Evolutionary conservation across 2,888 invertebrate species (phyloP), one percentile per base, ranked within the genome.

Genomic region (Spilosoma lubricipeda): DNA sequence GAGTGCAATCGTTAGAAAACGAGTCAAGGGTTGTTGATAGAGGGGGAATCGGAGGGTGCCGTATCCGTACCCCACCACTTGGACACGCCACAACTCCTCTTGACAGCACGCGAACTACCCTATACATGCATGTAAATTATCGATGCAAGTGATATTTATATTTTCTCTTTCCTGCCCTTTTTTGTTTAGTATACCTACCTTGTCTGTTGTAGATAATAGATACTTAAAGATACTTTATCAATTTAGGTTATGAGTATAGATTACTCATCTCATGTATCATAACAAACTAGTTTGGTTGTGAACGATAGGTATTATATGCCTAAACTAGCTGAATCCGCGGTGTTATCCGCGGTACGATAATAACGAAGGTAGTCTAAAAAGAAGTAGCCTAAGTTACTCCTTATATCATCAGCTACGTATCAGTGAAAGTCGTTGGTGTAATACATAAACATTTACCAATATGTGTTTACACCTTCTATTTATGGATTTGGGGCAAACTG

Each of bases 11-110:
- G 80, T 85, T 87, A 82, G 80, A 80, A 85, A 87, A 86, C 79
- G 85, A 88, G 86, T 85, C 82, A 83, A 91, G 93, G 88, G 91
- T 88, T 80, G 88, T 90, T 86, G 86, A 89, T 87, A 82, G 84
- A 90, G 92, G 91, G 90, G 88, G 86, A 83, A 84, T 85, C 76
- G 84, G 73, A 82, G 78, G 81, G 82, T 71, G 82, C 81, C 81
- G 77, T 79, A 71, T 80, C 82, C 74, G 81, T 83, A 86, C 87
- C 87, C 90, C 86, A 81, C 90, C 91, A 93, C 94, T 94, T 93
- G 90, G 90, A 89, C 94, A 94, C 93, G 94, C 87, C 88, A 91
- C 89, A 84, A 85, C 89, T 86, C 91, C 81, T 85, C 84, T 91
- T 81, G 80, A 88, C 84, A 79, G 77, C 85, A 86, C 82, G 85